Evolutionary conservation across 1,140 invertebrate genomes (phyloP), one percentile per base, ranked within the genome.

Genomic region (Drosophila lini): DNA sequence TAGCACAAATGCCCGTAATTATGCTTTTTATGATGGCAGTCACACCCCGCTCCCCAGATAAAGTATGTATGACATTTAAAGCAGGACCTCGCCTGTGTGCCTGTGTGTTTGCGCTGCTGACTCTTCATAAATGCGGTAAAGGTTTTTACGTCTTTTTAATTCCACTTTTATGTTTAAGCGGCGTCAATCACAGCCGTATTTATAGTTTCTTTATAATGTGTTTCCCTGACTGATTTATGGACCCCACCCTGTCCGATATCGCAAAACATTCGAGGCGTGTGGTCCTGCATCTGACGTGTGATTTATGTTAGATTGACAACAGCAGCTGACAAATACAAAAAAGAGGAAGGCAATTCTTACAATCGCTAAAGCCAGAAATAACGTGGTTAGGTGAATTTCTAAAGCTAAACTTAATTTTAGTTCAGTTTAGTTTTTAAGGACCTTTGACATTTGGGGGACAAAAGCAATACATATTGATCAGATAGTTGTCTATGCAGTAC

Each of bases 1-100:
- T 73, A 73, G 65, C 67, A 71, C 65, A 73, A 73, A 73, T 73
- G 67, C 69, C 69, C 69, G 69, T 73, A 73, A 73, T 73, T 73
- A 73, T 73, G 67, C 67, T 73, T 73, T 73, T 73, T 73, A 73
- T 73, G 69, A 73, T 73, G 69, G 36, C 65, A 73, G 65, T 41
- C 65, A 42, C 42, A 41, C 36, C 40, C 67, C 32, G 32, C 48
- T 48, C 53, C 44, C 11, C n/a, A 38, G 31, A 45, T 36, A 65
- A 60, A 40, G 50, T 16, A 19, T 45, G 47, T 55, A 62, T 38
- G 44, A 50, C 59, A 67, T 38, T 64, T 50, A 38, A 50, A n/a
- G 31, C 65, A 69, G 65, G 45, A 69, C 52, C 68, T 41, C 47
- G 47, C 68, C 62, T 11, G 53, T 34, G 31, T 55, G 32, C 58